Evolutionary conservation across 2,888 invertebrate species (phyloP), one percentile per base, ranked within the genome.

Genomic region (Chrysolina americana): DNA sequence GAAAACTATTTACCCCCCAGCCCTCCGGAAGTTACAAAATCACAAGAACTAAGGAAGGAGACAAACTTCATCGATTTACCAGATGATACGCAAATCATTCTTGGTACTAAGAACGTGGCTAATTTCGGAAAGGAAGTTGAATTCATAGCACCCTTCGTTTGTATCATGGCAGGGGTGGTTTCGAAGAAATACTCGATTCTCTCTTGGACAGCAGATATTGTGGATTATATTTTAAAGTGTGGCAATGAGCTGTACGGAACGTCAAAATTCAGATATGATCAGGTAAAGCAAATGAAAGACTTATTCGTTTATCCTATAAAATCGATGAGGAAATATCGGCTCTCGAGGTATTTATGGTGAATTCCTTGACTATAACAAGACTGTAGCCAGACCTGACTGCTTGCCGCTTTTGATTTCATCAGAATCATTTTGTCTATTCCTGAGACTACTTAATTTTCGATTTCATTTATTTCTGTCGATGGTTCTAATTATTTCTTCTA

Each of bases 91-190:
- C 89, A 92, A 83, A 91, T 93, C 17, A 87, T 93, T 0, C 87
- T 90, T 74, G 92, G 92, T 0, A 83, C 86, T 0, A 83, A 84
- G 0, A 88, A 89, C n/a, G 85, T 92, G 21, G 76, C 82, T 0
- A 76, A 80, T 41, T 82, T 17, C 17, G 86, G 85, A 4, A 76
- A 83, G 4, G 89, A 90, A 17, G 72, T 84, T 11, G 85, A 85
- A 65, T 83, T 82, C 69, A 85, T 89, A 21, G 86, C 91, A 0
- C 92, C 92, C 0, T 91, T 91, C 78, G 87, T 89, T 0, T 89
- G 91, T 17, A 89, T 92, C n/a, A 91, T 91, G 90, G 91, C 92
- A 0, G 87, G 90, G 0, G 91, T 92, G 0, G 90, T 92, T 9
- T 91, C 92, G 0, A 90, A 91, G 76, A 93, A 93, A 80, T 92